A percentile compares a stretch with the other conserved stretches of the same genome.
phyloP scores from a whole-genome alignment of 2,113 vertebrate genomes.

The Xenus cinereus region DNA sequence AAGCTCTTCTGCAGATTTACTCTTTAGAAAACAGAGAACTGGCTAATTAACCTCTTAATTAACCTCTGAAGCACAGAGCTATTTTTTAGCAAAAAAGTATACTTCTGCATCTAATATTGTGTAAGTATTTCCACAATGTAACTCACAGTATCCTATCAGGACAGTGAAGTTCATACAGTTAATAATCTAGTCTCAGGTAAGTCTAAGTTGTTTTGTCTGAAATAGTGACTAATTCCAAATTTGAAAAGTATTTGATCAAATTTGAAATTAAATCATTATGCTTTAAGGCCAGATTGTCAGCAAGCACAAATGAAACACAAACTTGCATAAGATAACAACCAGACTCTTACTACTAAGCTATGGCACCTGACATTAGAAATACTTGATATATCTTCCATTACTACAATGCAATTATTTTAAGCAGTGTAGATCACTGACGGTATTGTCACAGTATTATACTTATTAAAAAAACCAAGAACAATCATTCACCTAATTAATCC shows the following conservation, averaged over 20 bases:
- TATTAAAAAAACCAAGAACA: background rate
- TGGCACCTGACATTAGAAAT: background rate
- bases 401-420: background rate
- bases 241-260: background rate
- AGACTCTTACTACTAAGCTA: background rate
- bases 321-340: background rate
- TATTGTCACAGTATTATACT: background rate
- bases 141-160: background rate
- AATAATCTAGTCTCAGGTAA: background rate
- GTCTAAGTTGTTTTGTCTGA: background rate
- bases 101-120: background rate
- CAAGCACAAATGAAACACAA: background rate
- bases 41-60: background rate
- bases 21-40: background rate
- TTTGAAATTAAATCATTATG: background rate
- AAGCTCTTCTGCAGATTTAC: background rate
- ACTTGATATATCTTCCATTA: background rate
- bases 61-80: background rate
- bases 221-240: background rate
- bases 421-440: background rate
- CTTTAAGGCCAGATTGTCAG: background rate
- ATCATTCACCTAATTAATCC: background rate
- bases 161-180: background rate
- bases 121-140: background rate
- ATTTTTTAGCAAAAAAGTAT: background rate